Evolutionary conservation across 1,140 invertebrate species (phyloP), one percentile per base, ranked within the genome.

Genomic region (Drosophila watanabei): DNA sequence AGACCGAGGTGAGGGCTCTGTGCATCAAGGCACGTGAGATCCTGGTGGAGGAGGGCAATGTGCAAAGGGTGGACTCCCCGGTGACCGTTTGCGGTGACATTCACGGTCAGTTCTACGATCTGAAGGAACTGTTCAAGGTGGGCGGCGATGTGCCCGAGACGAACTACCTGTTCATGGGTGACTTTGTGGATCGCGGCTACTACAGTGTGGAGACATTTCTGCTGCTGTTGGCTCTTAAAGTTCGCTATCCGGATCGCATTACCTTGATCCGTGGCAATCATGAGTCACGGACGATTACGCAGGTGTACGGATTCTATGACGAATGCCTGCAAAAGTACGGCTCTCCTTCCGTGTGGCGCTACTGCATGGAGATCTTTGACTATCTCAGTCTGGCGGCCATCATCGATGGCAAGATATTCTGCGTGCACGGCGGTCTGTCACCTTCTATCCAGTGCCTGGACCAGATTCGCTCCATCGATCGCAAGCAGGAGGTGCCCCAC

Each of bases 1-100:
- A 99, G 94, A 96, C 96, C 79, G 99, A 99, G 95, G 99, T 99
- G 10, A 99, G 99, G 94, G 97, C 98, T 13, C 93, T 99, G 6
- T 99, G 99, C 95, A 98, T 98, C 0, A 99, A 99, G 95, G 99
- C 99, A 13, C 95, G 99, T 75, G 99, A 99, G 95, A 99, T 99
- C 80, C 95, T 99, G 18, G 97, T 99, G 3, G 99, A 99, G 95
- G 99, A 99, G 94, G 99, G 98, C 85, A 99, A 99, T 94, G 99
- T 99, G n/a, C 99, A 99, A 93, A 95, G 98, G 93, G 98, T 99
- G 13, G 99, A 99, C 94, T 98, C 98, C 43, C 99, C 99, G 65
- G 99, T 99, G 33, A 99, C 98, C 63, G 98, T 99, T 94, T 99
- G 99, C 95, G 99, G 99, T 66, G 99, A 99, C 94, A 99, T 99